Base-by-base conservation (phyloP, 2,113 vertebrate species). In the Dicerorhinus sumatrensis region DNA sequence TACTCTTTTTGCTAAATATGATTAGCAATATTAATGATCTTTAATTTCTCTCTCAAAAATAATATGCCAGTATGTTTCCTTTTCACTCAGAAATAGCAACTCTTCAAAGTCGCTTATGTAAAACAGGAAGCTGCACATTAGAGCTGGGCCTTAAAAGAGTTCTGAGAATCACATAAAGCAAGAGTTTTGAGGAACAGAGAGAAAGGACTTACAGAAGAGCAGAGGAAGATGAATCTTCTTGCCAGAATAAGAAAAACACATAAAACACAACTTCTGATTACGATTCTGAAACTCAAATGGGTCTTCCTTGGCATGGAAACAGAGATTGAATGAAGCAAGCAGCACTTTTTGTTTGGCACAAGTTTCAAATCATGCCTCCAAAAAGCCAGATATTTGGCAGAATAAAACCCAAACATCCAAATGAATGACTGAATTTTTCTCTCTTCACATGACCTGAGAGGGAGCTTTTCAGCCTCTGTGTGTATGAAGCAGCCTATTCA, bases 311-410 rank as follows among this genome's bases (percentile, higher is more conserved):
- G 85, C 76, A 36, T 33, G 54, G 25, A 89, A 73, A 0, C 73
- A 60, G 76, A 91, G 72, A 88, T 23, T 23, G 33, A 94, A 86
- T 65, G 46, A 89, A 93, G 56, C 21, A 96, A 79, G 48, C 56
- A 46, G 42, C 14, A 70, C 23, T 83, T 97, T 90, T 48, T 93
- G 63, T n/a, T 90, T 98, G 89, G 88, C 80, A 83, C 73, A 65
- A 33, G 39, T 58, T 23, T 93, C 77, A 79, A 69, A 81, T 5
- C 25, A 7, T 65, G 84, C 13, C 33, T 97, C 31, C 58, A 63
- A 67, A 96, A 87, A 93, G 39, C 3, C 77, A 96, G 54, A 75
- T 6, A 3, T 73, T 91, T 93, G 85, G 92, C 39, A 79, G 36
- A 79, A 58, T 54, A 12, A 95, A 58, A 69, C 60, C 11, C 39